Evolutionary conservation across 2,797 vertebrate genomes (phyloP), one percentile per base, ranked within the genome.

Genomic region (Xenopus petersii): DNA sequence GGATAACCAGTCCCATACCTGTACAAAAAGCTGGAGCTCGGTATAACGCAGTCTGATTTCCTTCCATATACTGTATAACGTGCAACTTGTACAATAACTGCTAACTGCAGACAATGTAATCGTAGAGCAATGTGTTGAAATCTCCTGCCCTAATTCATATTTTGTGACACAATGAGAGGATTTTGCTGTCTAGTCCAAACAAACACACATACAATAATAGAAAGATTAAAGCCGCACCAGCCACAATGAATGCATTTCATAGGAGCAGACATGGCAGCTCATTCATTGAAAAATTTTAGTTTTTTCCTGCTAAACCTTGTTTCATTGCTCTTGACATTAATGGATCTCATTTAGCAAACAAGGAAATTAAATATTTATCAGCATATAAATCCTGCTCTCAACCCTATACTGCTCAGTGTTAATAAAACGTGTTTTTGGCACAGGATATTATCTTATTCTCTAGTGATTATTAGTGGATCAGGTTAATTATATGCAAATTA

Each of bases 291-390:
- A 70, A 69, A 60, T 42, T 8, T 4, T 16, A 26, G 10, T 13
- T 2, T 54, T 30, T 51, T 73, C 17, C 75, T 36, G 12, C 30
- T 56, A 63, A 68, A 70, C 33, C 54, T 21, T 47, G 21, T 48
- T 69, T 49, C 49, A 24, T 58, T 64, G 66, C 42, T n/a, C 47
- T 73, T 65, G 71, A 62, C 66, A 56, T 30, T 79, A 69, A 79
- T 73, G 76, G 60, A 60, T 65, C n/a, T 64, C 36, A 36, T 54
- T 65, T 30, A 47, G 60, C 65, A 73, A 47, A 48, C 26, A 48
- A 61, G 54, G 60, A 46, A 61, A 69, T 79, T 26, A 74, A 79
- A 74, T 74, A 79, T 79, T 70, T 69, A 74, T 65, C 63, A 62
- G 55, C 17, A 49, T 67, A 79, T 66, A 67, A 54, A 59, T 74